These are phyloP conservation scores for Engystomops pustulosus DNA, from an alignment of 2,113 vertebrate species.

Conservation along the genomic window DNA sequence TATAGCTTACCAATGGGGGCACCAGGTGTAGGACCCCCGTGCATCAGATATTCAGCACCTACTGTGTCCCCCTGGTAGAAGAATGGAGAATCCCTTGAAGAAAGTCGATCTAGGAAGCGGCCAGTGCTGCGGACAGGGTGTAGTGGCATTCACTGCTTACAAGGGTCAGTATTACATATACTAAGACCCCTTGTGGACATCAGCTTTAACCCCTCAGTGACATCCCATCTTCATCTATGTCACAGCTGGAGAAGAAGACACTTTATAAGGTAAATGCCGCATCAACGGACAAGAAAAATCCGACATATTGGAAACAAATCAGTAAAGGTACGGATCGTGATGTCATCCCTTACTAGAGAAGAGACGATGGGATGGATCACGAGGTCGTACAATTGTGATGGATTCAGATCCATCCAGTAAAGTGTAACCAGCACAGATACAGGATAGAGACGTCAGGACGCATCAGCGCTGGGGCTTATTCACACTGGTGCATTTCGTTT, in stretches of 20 bases:
- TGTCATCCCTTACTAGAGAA: not conserved
- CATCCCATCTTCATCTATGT: slow-evolving; percentile 4
- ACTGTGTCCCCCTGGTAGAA: too few relatives aligned
- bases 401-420: slow-evolving; percentile 17
- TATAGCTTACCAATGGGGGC: too few relatives aligned
- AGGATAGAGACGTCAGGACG: not conserved
- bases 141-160: too few relatives aligned
- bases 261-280: not conserved
- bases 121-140: not conserved
- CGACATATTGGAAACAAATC: slow-evolving; percentile 4
- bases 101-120: not conserved
- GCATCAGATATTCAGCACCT: too few relatives aligned
- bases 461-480: too few relatives aligned
- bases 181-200: not conserved
- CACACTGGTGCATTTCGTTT: too few relatives aligned
- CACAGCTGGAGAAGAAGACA: not conserved
- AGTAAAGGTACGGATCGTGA: slow-evolving; percentile 2
- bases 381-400: not conserved
- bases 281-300: not conserved
- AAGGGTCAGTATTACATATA: too few relatives aligned
- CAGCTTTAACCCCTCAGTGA: not conserved
- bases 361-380: slow-evolving; percentile 1
- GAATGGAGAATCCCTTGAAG: too few relatives aligned
- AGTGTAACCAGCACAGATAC: not conserved
- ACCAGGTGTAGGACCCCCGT: too few relatives aligned